Evolutionary conservation across 2,113 vertebrate species (phyloP).

Genomic region (Colaptes auratus): DNA sequence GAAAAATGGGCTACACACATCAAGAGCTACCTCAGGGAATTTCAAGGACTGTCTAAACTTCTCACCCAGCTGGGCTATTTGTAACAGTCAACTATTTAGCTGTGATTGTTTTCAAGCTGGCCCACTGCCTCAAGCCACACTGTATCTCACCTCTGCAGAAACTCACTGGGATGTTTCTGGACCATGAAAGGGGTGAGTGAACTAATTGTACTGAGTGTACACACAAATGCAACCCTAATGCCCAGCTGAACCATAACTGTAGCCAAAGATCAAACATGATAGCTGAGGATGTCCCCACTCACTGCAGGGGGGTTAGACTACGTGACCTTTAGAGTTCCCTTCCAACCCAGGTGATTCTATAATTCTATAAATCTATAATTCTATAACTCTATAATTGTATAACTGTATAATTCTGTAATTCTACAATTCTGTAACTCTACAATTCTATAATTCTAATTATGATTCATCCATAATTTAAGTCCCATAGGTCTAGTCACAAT

Average conservation of each 20-base stretch:
- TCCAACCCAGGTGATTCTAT: no score
- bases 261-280: background rate
- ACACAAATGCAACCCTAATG: background rate
- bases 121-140: background rate
- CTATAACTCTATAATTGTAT: no score
- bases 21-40: background rate
- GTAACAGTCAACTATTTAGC: background rate
- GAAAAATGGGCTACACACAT: background rate
- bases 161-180: background rate
- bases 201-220: background rate
- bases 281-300: no score
- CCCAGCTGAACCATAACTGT: background rate
- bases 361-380: no score
- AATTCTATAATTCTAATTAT: background rate
- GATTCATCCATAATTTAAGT: background rate
- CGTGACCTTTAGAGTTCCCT: background rate
- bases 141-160: accelerated
- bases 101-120: background rate
- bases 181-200: background rate
- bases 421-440: no score
- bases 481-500: background rate
- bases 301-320: no score
- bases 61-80: background rate
- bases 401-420: no score
- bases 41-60: background rate